These are phyloP conservation scores for Tetropium fuscum DNA, from an alignment of 2,888 invertebrate genomes.

Conservation along the genomic window DNA sequence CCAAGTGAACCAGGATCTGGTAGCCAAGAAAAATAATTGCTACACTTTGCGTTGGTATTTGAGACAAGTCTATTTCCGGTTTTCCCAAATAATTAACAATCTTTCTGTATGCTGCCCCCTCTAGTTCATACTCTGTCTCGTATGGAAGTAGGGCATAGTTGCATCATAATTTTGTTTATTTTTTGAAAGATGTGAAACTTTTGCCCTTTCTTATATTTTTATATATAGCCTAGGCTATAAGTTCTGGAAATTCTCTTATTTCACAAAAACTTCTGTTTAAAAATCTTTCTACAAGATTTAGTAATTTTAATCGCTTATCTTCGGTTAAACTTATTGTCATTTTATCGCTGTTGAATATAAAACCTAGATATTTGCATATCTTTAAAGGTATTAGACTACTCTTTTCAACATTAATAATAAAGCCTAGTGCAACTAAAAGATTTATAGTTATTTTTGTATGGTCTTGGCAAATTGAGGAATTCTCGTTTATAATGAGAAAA, in stretches of 20 bases:
- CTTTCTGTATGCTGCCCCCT: too few species aligned
- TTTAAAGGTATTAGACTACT: background rate
- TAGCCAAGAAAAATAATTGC: too few species aligned
- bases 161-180: too few species aligned
- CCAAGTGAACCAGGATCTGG: too few species aligned
- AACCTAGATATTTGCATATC: background rate
- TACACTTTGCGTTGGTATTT: too few species aligned
- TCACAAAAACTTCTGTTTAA: background rate
- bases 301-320: background rate
- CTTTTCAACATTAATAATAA: background rate
- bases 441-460: background rate
- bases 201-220: slow-evolving; percentile 33
- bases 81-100: too few species aligned
- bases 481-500: background rate
- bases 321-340: background rate
- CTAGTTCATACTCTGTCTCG: too few species aligned
- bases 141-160: too few species aligned
- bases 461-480: background rate
- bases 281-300: background rate
- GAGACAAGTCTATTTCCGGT: too few species aligned
- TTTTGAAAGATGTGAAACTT: slow-evolving; percentile 14
- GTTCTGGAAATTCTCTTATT: slow-evolving; percentile 29
- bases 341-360: background rate
- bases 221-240: slow-evolving; percentile 39
- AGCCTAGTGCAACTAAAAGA: background rate